These are phyloP conservation scores for Cephalopterus ornatus DNA, from an alignment of 2,113 vertebrate species.

Conservation along the genomic window DNA sequence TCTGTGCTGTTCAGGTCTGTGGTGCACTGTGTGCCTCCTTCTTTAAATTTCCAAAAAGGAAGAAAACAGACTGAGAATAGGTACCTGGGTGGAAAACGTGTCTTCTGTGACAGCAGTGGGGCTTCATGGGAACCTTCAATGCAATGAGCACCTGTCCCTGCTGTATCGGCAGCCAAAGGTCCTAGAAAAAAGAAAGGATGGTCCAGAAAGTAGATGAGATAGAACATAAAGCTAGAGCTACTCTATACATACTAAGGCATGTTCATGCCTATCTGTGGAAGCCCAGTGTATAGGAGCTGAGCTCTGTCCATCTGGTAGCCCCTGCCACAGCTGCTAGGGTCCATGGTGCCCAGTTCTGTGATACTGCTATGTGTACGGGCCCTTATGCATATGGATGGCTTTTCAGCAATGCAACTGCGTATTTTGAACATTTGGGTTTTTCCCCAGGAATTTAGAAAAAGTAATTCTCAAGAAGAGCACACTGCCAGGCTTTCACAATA, in stretches of 20 bases:
- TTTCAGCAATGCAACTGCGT: rapidly evolving
- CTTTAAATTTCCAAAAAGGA: background rate
- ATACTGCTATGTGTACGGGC: background rate
- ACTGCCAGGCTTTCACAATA: background rate
- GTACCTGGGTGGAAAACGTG: background rate
- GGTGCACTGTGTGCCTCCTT: background rate
- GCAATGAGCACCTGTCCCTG: rapidly evolving
- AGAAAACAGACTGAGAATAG: background rate
- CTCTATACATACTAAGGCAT: background rate
- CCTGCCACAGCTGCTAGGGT: background rate
- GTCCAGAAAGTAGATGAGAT: background rate
- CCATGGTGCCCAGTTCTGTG: rapidly evolving
- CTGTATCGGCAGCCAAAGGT: rapidly evolving
- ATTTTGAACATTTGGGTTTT: background rate
- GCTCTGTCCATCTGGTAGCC: background rate
- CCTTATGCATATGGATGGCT: background rate
- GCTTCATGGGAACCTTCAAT: background rate
- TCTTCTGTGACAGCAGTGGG: background rate
- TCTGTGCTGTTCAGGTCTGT: background rate
- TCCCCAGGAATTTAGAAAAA: background rate
- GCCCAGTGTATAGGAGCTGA: background rate
- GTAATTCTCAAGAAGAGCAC: background rate
- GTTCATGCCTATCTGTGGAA: background rate
- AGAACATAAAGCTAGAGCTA: background rate
- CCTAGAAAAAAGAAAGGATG: background rate